Evolutionary conservation across 2,113 vertebrate species (phyloP).

Genomic region (Amphiprion ocellaris): DNA sequence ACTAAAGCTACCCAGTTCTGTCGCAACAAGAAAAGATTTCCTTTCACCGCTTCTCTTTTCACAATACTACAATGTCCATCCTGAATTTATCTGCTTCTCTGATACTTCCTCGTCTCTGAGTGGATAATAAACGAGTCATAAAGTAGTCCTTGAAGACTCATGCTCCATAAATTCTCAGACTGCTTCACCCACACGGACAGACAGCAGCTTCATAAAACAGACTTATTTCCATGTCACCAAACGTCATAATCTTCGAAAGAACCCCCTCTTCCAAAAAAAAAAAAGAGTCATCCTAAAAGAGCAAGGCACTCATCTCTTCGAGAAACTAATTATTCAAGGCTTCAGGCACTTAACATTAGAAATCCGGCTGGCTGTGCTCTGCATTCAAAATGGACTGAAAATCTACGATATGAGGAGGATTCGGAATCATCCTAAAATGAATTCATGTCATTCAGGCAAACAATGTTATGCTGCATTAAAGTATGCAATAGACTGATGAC

Average conservation of each 20-base stretch:
- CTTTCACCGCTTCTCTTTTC: not conserved
- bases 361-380: conserved; percentile 29
- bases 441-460: conserved; percentile 33
- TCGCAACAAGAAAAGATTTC: not conserved
- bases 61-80: conserved; percentile 2
- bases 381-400: conserved; percentile 39
- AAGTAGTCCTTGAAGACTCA: not conserved
- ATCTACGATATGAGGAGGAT: conserved; percentile 28
- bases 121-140: conserved; percentile 5
- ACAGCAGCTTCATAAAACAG: conserved; percentile 10
- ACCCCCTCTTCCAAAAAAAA: not conserved
- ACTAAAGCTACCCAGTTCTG: not conserved
- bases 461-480: conserved; percentile 29
- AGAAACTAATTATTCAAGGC: conserved; percentile 52
- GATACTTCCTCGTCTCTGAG: conserved; percentile 14
- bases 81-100: not conserved
- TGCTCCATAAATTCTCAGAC: conserved; percentile 1
- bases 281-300: not conserved
- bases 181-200: not conserved
- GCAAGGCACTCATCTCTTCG: conserved; percentile 23
- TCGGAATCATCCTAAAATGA: conserved; percentile 15
- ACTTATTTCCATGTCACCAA: conserved; percentile 33
- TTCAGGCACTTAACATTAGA: conserved; percentile 43
- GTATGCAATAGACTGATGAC: conserved; percentile 33
- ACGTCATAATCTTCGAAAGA: conserved; percentile 31